Evolutionary conservation across 2,113 vertebrate genomes (phyloP), one percentile per base, ranked within the genome.

Genomic region (Diphyllodes magnificus): DNA sequence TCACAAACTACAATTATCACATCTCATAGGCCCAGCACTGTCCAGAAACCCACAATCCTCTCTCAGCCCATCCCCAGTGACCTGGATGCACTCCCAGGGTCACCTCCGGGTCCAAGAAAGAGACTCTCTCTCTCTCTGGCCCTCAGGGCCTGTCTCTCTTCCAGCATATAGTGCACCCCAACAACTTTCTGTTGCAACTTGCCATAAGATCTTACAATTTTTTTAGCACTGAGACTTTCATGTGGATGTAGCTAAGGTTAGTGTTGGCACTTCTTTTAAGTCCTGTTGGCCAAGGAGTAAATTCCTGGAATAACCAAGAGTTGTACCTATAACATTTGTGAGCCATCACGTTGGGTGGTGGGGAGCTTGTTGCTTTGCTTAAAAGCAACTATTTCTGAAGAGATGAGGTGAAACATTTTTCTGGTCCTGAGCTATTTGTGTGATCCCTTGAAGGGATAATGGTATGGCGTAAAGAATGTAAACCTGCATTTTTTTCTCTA

Each of bases 331-430:
- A 45, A 23, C 27, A 37, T 69, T 39, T 53, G 21, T 61, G 51
- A 82, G 28, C 47, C 39, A 4, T 86, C 13, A 4, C 0, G 0
- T 25, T 66, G 56, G 28, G 20, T 39, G 35, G 31, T 40, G 25
- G 23, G 42, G 11, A 83, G 15, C 53, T 92, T 78, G 3, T 90
- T 70, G 2, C 49, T 92, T 76, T 60, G 22, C 61, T 59, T 39
- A 49, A 76, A 69, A 75, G 22, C 66, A 71, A 1, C 37, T 82
- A 0, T 44, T 87, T 33, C 47, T 57, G 78, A 69, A 80, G 51
- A 65, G 15, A 11, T 17, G 17, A 70, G 22, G 6, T 64, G 35
- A 63, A 86, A 37, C 5, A 13, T 27, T 42, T 70, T 78, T 69
- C 50, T 86, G 56, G 15, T 54, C 40, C 68, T 70, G 51, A 88